Evolutionary conservation across 2,888 invertebrate genomes (phyloP), one percentile per base, ranked within the genome.

Genomic region (Mimumesa dahlbomi): DNA sequence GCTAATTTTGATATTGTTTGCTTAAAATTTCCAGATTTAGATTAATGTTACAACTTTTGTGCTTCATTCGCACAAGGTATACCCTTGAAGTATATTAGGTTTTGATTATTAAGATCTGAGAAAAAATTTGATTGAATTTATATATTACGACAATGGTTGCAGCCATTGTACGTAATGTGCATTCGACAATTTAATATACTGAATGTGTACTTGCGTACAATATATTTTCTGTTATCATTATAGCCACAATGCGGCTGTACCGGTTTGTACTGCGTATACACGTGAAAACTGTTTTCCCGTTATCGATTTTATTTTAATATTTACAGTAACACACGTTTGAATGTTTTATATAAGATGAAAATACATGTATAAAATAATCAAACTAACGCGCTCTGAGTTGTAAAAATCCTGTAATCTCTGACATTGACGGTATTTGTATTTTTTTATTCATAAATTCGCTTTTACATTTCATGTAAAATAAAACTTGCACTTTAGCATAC

Each of bases 231-330:
- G 62, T 72, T 62, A 45, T 49, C 53, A 63, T 48, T 29, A 49
- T 36, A 50, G 52, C 56, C 52, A 54, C 50, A 11, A 29, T 36
- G 46, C 49, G 61, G 65, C 57, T 21, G 56, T 66, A 46, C 22
- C 46, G 45, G 38, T 59, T 63, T 75, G 70, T 75, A 73, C 66
- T 73, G 74, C 70, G 74, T 63, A 62, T 49, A 57, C 42, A 56
- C 6, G 9, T 64, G 42, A 64, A 53, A 48, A 45, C 34, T 54
- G 52, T 57, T 65, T 53, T 61, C 73, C 59, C 7, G 25, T 56
- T 59, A 29, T 31, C 54, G 46, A 46, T 46, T 53, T 48, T 62
- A 40, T 67, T 63, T 58, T 31, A 46, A 62, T 29, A 42, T 54
- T 29, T 73, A 72, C 45, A 58, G n/a, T n/a, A n/a, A n/a, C n/a